These are phyloP conservation scores for Metalampra italica DNA, from an alignment of 2,888 invertebrate species.

Conservation along the genomic window DNA sequence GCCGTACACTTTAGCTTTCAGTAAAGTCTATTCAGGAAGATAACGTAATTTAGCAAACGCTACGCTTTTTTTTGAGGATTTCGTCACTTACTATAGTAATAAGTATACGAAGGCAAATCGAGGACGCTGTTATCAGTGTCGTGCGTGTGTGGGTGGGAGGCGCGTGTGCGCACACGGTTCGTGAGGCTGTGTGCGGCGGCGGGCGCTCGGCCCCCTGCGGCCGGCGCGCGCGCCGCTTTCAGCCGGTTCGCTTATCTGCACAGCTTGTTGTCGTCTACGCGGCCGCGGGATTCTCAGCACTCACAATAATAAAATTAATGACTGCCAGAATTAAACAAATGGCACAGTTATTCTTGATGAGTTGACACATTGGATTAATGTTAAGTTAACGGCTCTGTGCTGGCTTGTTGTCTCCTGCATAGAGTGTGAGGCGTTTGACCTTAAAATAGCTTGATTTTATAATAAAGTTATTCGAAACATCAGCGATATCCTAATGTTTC, in stretches of 20 bases:
- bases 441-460: no score
- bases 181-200: slow-evolving; percentile 29
- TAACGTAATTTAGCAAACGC: no score
- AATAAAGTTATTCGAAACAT: no score
- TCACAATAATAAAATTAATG: slow-evolving; percentile 38
- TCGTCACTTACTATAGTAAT: not conserved
- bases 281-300: slow-evolving; percentile 32
- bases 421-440: no score
- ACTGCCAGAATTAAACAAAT: slow-evolving; percentile 39
- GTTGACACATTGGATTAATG: not conserved
- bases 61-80: not conserved
- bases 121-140: slow-evolving; percentile 40
- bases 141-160: slow-evolving; percentile 17
- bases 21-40: no score
- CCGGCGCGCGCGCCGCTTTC: slow-evolving; percentile 53
- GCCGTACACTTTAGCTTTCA: no score
- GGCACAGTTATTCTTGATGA: slow-evolving; percentile 25
- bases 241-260: slow-evolving; percentile 64
- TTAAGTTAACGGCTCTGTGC: not conserved
- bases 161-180: slow-evolving; percentile 15
- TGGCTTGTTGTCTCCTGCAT: no score
- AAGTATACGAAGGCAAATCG: not conserved
- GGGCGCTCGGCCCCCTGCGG: slow-evolving; percentile 63
- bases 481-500: no score
- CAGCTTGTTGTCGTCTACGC: slow-evolving; percentile 44